Percentiles rank a stretch among this genome's conserved stretches.
phyloP scores from a whole-genome alignment of 2,797 vertebrate species.

The Ficedula albicollis region DNA sequence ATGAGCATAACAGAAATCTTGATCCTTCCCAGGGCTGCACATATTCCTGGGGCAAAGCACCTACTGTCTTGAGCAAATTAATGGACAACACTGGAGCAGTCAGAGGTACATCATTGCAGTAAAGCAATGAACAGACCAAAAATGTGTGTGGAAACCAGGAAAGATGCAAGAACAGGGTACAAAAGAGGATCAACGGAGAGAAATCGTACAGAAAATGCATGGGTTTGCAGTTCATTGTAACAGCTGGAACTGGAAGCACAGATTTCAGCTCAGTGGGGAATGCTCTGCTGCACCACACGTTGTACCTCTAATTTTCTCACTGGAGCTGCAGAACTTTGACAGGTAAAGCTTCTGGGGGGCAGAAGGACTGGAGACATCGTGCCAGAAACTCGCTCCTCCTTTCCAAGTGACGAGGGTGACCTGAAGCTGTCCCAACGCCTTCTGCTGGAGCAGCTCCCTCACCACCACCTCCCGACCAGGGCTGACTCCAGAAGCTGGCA shows the following conservation, averaged over 20 bases:
- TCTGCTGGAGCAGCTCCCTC: background rate
- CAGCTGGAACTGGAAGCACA: background rate
- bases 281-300: background rate
- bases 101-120: background rate
- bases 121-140: background rate
- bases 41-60: background rate
- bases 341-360: background rate
- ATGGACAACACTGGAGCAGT: background rate
- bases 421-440: background rate
- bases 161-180: background rate
- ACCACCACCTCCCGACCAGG: accelerated
- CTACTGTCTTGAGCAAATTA: background rate
- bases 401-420: background rate
- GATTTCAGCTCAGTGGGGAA: background rate
- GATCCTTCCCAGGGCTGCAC: background rate
- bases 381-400: background rate
- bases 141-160: background rate
- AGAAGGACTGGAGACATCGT: background rate
- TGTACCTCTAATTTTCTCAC: background rate
- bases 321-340: background rate
- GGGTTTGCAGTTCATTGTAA: background rate
- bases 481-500: background rate
- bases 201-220: background rate
- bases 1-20: background rate
- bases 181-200: background rate